Evolutionary conservation across 2,797 vertebrate species (phyloP), one percentile per base, ranked within the genome.

Genomic region (Crypturellus tataupa): DNA sequence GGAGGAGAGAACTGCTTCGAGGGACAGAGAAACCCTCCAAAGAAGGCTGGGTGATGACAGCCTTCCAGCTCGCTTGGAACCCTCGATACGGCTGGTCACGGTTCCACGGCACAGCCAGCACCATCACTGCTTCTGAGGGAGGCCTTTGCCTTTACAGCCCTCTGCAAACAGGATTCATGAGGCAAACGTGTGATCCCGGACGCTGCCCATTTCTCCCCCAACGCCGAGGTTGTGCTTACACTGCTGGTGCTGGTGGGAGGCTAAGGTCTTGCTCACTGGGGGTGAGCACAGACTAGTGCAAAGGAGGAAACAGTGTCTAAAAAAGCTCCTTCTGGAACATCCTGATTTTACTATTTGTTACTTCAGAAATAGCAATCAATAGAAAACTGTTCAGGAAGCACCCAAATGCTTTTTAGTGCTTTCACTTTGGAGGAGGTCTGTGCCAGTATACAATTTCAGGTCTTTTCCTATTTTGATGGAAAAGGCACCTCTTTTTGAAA

Each of bases 251-350:
- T 81, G 80, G 79, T 56, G 76, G 76, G 44, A 37, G 79, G 44
- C 91, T 70, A 80, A 91, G 53, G 84, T 91, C 33, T 72, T 70
- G 72, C 60, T 85, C 37, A 58, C 73, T 33, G 42, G 39, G 33
- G 85, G 65, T 20, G 76, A 64, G 58, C 47, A 56, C 53, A 67
- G 72, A 62, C 47, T 68, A 79, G 39, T 21, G 51, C 10, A 68
- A 91, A 69, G 44, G 89, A 90, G 70, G 72, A 70, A 89, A 85
- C 8, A 79, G 53, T 0, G 27, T 77, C 87, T 84, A 89, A 76
- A 94, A 81, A 90, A 90, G 42, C 9, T n/a, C 79, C 11, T 73
- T 92, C 70, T 92, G 85, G 92, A 81, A 82, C 85, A 79, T 72
- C 83, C 76, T 86, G 33, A 80, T 95, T 95, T 92, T 85, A 76